Percentiles rank a stretch among this genome's conserved stretches.
phyloP scores from a whole-genome alignment of 2,888 invertebrate genomes.

The Bombyx huttoni region DNA sequence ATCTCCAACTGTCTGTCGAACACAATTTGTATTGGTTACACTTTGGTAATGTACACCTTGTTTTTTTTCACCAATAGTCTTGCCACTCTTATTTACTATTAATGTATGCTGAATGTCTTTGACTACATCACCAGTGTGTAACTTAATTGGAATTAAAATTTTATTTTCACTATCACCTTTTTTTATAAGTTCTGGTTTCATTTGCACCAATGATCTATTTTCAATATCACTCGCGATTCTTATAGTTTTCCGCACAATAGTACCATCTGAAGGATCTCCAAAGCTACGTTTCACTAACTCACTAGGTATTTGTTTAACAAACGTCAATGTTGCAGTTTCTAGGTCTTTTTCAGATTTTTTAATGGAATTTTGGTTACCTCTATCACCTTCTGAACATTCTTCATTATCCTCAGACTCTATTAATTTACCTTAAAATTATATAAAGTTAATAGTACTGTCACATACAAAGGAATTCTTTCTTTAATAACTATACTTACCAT shows the following conservation, averaged over 20 bases:
- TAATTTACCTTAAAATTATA: constrained; percentile 63
- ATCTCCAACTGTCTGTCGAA: constrained; percentile 55
- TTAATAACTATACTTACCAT: constrained; percentile 60
- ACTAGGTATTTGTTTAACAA: constrained; percentile 56
- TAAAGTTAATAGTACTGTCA: not conserved
- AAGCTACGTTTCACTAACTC: constrained; percentile 55
- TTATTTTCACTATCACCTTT: constrained; percentile 61
- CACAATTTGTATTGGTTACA: constrained; percentile 57
- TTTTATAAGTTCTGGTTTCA: constrained; percentile 55
- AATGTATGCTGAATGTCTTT: constrained; percentile 67
- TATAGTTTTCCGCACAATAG: constrained; percentile 55
- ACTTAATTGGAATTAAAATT: constrained; percentile 57
- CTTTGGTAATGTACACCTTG: constrained; percentile 65
- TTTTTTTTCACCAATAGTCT: constrained; percentile 64
- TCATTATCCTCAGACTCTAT: constrained; percentile 74
- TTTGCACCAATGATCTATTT: constrained; percentile 56
- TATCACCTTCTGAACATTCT: constrained; percentile 66
- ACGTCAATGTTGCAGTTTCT: constrained; percentile 48
- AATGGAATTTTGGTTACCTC: constrained; percentile 35
- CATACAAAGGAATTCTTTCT: not conserved
- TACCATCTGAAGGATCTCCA: constrained; percentile 41
- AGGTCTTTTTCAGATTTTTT: constrained; percentile 45
- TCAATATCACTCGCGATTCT: constrained; percentile 58
- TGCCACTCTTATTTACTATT: constrained; percentile 64
- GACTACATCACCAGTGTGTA: constrained; percentile 56